Conservation (phyloP, 2,888 invertebrate species). For the Zeuzera pyrina region DNA sequence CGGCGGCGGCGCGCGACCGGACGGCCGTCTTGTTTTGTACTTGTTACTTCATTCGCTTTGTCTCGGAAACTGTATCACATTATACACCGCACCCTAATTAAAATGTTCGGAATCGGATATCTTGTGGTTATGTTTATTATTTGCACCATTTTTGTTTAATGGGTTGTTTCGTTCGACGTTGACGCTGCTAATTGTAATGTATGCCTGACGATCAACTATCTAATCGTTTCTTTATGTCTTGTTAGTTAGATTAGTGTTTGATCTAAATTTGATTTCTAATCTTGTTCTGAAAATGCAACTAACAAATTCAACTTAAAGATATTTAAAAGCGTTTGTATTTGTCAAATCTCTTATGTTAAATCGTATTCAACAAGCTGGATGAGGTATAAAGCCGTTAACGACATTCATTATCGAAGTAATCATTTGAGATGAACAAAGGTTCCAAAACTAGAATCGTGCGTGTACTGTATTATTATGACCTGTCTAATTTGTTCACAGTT, state of each 20-base stretch:
- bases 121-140: slow-evolving; percentile 45
- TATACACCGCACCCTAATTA: slow-evolving; percentile 47
- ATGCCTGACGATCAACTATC: no score
- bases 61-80: slow-evolving; percentile 38
- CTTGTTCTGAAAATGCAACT: no score
- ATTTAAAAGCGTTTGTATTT: no score
- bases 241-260: no score
- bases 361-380: no score
- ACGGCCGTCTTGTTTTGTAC: slow-evolving; percentile 14
- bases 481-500: slow-evolving; percentile 59
- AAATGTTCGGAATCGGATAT: slow-evolving; percentile 58
- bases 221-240: no score
- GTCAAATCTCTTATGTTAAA: no score
- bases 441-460: slow-evolving; percentile 23
- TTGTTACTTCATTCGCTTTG: slow-evolving; percentile 21
- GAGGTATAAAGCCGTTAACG: no score
- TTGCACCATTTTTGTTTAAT: slow-evolving; percentile 64
- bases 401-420: no score
- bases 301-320: no score
- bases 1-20: slow-evolving; percentile 15
- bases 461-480: slow-evolving; percentile 18
- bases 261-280: no score
- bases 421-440: no score
- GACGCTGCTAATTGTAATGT: slow-evolving; percentile 17
- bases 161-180: slow-evolving; percentile 43